Evolutionary conservation across 2,113 vertebrate species (phyloP), one percentile per base, ranked within the genome.

Genomic region (Dasypus novemcinctus): DNA sequence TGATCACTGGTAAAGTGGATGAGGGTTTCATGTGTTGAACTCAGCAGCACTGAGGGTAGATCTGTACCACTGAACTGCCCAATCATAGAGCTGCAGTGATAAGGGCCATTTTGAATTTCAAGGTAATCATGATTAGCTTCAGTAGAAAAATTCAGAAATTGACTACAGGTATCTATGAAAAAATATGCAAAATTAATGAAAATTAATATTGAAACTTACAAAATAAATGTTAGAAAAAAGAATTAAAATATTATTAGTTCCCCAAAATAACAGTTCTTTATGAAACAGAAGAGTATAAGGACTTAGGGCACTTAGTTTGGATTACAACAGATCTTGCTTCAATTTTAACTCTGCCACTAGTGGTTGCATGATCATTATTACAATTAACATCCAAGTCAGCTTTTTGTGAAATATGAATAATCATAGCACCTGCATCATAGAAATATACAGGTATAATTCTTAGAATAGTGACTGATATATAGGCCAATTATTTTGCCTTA

Each of bases 71-170:
- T 99, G 95, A 99, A 99, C 97, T 99, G 99, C 33, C 99, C 99
- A 1, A 99, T 99, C 95, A 99, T 97, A 11, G 99, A 98, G 97
- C 99, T 99, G 92, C 98, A 99, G 98, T 99, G 99, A 95, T 99
- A 98, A 8, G 99, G 99, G 0, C 99, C 99, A 13, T 99, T 99
- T 86, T 99, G 99, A 82, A 99, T 99, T 97, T 99, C 99, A 75
- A 99, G 98, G 94, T 99, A 99, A 98, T 99, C 99, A 79, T 99
- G 99, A 97, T 99, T 99, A 80, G 99, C 99, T 97, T 99, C 99
- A 0, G 99, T 99, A 4, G 99, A 99, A 95, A 99, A 99, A 98
- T 99, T 99, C 90, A 99, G 98, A 97, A 99, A 99, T 38, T 99
- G 99, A n/a, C n/a, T n/a, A n/a, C n/a, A n/a, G 97, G 99, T 98